These are phyloP conservation scores for Calameuta filiformis DNA, from an alignment of 2,888 invertebrate genomes.

Conservation along the genomic window DNA sequence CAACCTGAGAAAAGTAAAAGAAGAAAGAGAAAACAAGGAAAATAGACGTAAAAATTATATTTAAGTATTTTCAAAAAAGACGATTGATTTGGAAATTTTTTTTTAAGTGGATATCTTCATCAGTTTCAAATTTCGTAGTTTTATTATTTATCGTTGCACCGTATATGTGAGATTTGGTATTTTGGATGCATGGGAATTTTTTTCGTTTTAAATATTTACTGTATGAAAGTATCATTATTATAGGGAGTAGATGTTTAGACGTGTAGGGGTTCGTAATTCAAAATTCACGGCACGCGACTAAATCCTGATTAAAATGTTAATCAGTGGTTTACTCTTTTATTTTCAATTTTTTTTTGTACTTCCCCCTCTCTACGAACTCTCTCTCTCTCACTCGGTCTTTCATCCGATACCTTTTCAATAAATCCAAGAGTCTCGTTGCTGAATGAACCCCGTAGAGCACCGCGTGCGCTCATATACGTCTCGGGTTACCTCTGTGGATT, in stretches of 20 bases:
- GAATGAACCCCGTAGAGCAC: constrained; percentile 50
- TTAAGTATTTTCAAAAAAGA: not conserved
- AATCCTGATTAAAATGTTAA: constrained; percentile 62
- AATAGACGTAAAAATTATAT: not conserved
- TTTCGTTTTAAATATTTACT: not conserved
- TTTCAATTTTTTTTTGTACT: constrained; percentile 15
- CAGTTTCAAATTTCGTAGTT: not conserved
- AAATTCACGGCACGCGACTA: constrained; percentile 55
- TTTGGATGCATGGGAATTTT: not conserved
- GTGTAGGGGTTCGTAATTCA: constrained; percentile 5
- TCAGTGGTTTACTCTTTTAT: constrained; percentile 42
- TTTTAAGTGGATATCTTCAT: not conserved
- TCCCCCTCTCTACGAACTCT: constrained; percentile 7
- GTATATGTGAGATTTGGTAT: not conserved
- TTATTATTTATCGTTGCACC: not conserved
- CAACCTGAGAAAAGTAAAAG: constrained; percentile 11
- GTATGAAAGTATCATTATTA: not conserved
- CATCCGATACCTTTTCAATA: constrained; percentile 63
- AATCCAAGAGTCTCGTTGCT: constrained; percentile 50
- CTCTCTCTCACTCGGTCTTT: constrained; percentile 22
- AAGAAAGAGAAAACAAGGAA: not conserved
- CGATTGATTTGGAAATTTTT: not conserved
- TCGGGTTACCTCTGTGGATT: constrained; percentile 64
- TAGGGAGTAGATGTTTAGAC: not conserved
- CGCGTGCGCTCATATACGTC: constrained; percentile 58